phyloP scores from a whole-genome alignment of 2,113 vertebrate genomes.

The Cathartes aura region DNA sequence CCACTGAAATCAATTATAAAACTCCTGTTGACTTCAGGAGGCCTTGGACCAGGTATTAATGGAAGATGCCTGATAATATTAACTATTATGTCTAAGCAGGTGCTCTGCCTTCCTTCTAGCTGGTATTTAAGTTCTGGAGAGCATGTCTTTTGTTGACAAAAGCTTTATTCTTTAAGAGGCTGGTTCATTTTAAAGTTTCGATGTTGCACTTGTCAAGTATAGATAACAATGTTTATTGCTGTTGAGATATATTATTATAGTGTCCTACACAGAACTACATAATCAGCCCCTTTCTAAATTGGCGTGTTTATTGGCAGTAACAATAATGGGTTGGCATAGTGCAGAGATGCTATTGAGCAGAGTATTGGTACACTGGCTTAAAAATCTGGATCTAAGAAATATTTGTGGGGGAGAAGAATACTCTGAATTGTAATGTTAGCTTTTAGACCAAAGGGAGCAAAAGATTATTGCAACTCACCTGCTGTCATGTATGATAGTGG shows the following conservation, averaged over 20 bases:
- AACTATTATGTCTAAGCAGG: neutral
- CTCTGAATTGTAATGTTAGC: neutral
- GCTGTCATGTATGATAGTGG: neutral
- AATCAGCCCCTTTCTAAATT: slow-evolving; percentile 1
- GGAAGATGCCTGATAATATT: neutral
- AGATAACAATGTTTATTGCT: slow-evolving; percentile 24
- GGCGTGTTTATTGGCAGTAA: slow-evolving; percentile 7
- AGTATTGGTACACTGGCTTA: neutral
- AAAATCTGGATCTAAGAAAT: neutral
- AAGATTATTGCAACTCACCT: neutral
- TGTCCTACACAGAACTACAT: neutral
- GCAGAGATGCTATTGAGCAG: neutral
- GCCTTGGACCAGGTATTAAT: neutral
- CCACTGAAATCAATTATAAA: neutral
- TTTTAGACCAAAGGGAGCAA: neutral
- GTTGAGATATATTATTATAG: neutral
- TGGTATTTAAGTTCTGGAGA: neutral
- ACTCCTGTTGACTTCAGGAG: neutral
- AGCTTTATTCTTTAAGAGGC: neutral
- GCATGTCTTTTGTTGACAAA: neutral
- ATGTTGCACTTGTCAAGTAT: neutral
- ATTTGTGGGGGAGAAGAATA: neutral
- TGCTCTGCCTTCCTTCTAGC: neutral
- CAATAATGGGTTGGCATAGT: neutral
- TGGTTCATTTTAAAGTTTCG: slow-evolving; percentile 30